Evolutionary conservation across 2,113 vertebrate genomes (phyloP).

Genomic region (Cyprinodon variegatus): DNA sequence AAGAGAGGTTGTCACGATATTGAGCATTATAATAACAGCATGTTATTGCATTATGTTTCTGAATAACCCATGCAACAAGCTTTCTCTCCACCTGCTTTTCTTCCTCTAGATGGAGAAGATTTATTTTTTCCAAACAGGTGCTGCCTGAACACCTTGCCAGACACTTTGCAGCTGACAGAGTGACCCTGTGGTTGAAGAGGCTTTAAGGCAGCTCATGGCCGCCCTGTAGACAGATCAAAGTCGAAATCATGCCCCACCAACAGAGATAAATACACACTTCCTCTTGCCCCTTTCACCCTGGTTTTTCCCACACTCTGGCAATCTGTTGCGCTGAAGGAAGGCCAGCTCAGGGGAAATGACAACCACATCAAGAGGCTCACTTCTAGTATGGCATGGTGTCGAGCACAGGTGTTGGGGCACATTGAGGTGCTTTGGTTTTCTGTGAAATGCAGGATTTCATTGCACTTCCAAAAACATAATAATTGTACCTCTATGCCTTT

Average conservation of each 20-base stretch:
- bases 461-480: conserved; percentile 28
- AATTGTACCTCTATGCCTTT: background rate
- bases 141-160: background rate
- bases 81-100: conserved; percentile 25
- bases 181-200: conserved; percentile 51
- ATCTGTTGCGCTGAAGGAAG: conserved; percentile 51
- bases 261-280: conserved; percentile 82
- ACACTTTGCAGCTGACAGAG: conserved; percentile 37
- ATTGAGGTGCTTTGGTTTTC: conserved; percentile 36
- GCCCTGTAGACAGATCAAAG: conserved; percentile 75
- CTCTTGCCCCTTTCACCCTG: conserved; percentile 73
- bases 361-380: conserved; percentile 78
- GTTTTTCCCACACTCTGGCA: conserved; percentile 76
- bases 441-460: conserved; percentile 30
- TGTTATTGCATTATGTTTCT: conserved; percentile 5
- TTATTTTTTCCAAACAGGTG: conserved; percentile 44
- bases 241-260: conserved; percentile 73
- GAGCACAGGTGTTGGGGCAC: conserved; percentile 44
- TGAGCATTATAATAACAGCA: conserved; percentile 3
- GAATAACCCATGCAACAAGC: conserved; percentile 4
- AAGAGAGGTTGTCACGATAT: conserved; percentile 31
- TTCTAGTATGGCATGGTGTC: conserved; percentile 62
- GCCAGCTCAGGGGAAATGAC: conserved; percentile 76
- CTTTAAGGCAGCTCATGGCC: conserved; percentile 39
- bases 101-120: background rate